Conservation (phyloP, 2,113 vertebrate genomes). For the Entelurus aequoreus region DNA sequence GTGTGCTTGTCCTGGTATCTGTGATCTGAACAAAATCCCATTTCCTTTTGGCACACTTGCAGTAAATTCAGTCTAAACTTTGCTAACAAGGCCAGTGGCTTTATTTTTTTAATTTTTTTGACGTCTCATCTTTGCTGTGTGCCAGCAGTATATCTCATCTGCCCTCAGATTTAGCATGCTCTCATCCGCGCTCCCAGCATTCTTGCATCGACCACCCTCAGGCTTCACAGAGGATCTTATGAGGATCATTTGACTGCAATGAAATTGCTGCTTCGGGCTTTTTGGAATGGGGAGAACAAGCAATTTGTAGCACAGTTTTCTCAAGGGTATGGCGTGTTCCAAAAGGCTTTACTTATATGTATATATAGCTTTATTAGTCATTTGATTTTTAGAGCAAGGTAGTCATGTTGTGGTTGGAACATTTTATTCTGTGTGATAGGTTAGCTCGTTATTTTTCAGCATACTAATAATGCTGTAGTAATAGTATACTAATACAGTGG, state of each 20-base stretch:
- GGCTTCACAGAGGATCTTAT: slow-evolving; percentile 49
- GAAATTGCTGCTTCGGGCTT: slow-evolving; percentile 48
- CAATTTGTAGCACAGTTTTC: slow-evolving; percentile 36
- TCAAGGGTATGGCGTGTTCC: slow-evolving; percentile 24
- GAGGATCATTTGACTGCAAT: slow-evolving; percentile 64
- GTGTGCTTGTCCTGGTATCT: slow-evolving; percentile 12
- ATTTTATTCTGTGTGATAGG: not conserved
- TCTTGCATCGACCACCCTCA: slow-evolving; percentile 16
- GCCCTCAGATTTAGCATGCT: slow-evolving; percentile 10
- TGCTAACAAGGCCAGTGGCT: slow-evolving; percentile 29
- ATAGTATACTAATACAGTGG: no score
- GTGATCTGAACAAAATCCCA: slow-evolving; percentile 3
- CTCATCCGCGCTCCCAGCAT: not conserved
- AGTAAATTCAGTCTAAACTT: slow-evolving; percentile 21
- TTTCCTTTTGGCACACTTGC: slow-evolving; percentile 11
- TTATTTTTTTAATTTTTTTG: not conserved
- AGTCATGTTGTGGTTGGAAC: slow-evolving; percentile 2
- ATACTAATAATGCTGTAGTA: no score
- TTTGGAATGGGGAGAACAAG: slow-evolving; percentile 24
- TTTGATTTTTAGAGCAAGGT: slow-evolving; percentile 34
- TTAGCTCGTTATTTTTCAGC: no score
- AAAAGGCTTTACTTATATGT: slow-evolving; percentile 9
- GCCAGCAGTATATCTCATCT: slow-evolving; percentile 20
- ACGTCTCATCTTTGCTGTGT: slow-evolving; percentile 8
- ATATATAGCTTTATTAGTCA: slow-evolving; percentile 11